phyloP scores from a whole-genome alignment of 1,140 invertebrate genomes.

The Drosophila lacertosa region DNA sequence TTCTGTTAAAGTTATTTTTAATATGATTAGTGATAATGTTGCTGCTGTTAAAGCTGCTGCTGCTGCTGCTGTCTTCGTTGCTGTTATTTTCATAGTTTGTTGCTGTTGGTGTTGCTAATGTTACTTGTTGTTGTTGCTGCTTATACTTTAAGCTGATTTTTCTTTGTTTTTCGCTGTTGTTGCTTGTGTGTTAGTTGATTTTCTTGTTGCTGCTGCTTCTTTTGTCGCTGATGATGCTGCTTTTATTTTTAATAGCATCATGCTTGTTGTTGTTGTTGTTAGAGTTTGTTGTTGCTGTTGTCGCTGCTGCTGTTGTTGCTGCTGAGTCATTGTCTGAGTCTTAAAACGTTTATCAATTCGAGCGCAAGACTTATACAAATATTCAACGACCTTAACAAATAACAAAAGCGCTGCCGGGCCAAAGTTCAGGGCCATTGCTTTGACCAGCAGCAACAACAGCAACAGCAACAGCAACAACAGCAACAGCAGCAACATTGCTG shows the following conservation, averaged over 20 bases:
- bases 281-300: not conserved
- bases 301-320: not conserved
- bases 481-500: not conserved
- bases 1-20: not conserved
- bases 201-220: not conserved
- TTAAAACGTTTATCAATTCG: constrained; percentile 21
- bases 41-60: no score
- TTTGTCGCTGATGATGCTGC: not conserved
- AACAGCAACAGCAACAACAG: not conserved
- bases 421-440: constrained; percentile 61
- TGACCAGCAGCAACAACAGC: constrained; percentile 41
- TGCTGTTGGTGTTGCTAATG: not conserved
- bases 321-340: constrained; percentile 7
- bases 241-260: not conserved
- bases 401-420: constrained; percentile 9
- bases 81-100: not conserved
- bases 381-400: constrained; percentile 18
- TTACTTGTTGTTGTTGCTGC: not conserved
- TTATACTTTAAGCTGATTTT: not conserved
- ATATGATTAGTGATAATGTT: not conserved
- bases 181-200: not conserved
- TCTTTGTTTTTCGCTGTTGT: not conserved
- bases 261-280: constrained; percentile 9
- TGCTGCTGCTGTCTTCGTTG: not conserved
- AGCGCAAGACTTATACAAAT: constrained; percentile 42